Conservation (phyloP, 2,113 vertebrate genomes). For the Melanotaenia duboulayi region DNA sequence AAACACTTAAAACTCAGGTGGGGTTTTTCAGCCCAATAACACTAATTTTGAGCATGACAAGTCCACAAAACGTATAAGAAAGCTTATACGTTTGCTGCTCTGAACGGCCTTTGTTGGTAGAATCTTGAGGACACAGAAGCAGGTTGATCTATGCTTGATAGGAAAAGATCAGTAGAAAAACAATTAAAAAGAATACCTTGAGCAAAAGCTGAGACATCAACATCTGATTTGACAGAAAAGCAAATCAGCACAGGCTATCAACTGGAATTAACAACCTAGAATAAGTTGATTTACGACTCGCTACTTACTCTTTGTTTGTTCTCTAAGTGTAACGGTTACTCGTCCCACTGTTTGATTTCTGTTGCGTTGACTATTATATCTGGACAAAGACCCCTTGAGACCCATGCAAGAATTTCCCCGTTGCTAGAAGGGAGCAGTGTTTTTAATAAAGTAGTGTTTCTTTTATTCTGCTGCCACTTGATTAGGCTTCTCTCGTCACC, state of each 20-base stretch:
- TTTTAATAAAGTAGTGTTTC: slow-evolving; percentile 36
- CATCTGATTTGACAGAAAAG: background rate
- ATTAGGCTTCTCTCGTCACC: background rate
- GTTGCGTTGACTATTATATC: slow-evolving; percentile 47
- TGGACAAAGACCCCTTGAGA: slow-evolving; percentile 46
- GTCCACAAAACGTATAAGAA: too few relatives aligned
- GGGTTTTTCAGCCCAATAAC: slow-evolving; percentile 35
- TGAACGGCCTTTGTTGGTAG: background rate
- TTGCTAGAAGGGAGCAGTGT: slow-evolving; percentile 31
- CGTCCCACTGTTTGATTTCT: slow-evolving; percentile 54
- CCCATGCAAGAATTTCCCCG: slow-evolving; percentile 41
- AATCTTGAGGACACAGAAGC: slow-evolving; percentile 10
- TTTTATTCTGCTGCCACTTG: background rate
- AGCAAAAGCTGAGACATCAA: background rate
- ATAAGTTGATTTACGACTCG: background rate
- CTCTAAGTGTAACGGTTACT: slow-evolving; percentile 1
- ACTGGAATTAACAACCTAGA: slow-evolving; percentile 2
- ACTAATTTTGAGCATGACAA: slow-evolving; percentile 12
- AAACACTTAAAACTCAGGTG: slow-evolving; percentile 44
- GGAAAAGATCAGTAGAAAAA: slow-evolving; percentile 9
- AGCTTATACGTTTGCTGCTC: too few relatives aligned
- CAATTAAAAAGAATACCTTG: background rate
- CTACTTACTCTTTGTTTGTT: slow-evolving; percentile 7
- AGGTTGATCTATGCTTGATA: background rate
- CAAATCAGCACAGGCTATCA: slow-evolving; percentile 2